These are phyloP conservation scores for Hydrocynus forskahlii DNA, from an alignment of 2,797 vertebrate species.

Conservation along the genomic window DNA sequence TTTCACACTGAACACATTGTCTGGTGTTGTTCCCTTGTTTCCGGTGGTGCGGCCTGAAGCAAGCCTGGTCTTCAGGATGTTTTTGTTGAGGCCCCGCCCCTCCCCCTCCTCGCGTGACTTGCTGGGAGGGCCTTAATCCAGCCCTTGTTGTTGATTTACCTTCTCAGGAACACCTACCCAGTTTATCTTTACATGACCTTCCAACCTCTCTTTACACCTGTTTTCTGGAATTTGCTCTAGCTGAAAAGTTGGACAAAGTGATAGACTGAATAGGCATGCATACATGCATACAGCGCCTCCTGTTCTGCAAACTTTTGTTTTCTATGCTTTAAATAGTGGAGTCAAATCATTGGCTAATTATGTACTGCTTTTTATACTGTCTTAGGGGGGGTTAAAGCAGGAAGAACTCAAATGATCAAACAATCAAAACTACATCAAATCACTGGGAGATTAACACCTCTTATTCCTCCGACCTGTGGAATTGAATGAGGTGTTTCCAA, in stretches of 20 bases:
- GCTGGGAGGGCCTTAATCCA: not conserved
- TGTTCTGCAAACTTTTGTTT: not conserved
- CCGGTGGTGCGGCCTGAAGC: constrained; percentile 45
- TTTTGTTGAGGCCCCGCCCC: constrained; percentile 64
- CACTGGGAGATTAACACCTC: too few relatives aligned
- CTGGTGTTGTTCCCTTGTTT: constrained; percentile 53
- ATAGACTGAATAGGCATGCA: too few relatives aligned
- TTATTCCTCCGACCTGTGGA: not conserved
- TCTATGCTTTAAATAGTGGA: not conserved
- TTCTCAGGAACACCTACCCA: not conserved
- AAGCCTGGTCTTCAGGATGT: constrained; percentile 69
- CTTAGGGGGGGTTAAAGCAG: not conserved
- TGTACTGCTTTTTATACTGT: not conserved
- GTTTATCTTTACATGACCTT: too few relatives aligned
- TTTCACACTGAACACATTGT: constrained; percentile 41
- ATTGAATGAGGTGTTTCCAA: not conserved
- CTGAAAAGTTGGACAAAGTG: too few relatives aligned
- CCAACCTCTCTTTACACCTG: too few relatives aligned
- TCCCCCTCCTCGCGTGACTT: not conserved
- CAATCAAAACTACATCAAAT: too few relatives aligned
- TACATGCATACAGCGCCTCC: too few relatives aligned
- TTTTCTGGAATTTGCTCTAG: too few relatives aligned
- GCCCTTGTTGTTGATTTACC: not conserved
- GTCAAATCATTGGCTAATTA: too few relatives aligned
- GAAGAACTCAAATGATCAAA: too few relatives aligned